phyloP scores from a whole-genome alignment of 2,888 invertebrate genomes.

The Adelognathus sp. region DNA sequence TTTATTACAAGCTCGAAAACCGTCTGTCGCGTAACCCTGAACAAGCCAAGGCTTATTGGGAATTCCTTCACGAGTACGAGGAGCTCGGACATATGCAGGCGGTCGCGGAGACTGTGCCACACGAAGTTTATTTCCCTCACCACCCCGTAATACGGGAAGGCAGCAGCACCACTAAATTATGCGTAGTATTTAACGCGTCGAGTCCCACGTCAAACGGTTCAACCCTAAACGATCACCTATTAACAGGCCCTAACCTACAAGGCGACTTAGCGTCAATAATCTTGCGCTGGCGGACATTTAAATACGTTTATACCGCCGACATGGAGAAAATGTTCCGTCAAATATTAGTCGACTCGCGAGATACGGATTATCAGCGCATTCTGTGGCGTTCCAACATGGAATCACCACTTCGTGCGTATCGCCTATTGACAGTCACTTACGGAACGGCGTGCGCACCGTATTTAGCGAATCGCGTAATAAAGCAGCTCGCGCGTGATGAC shows the following conservation, averaged over 20 bases:
- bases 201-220: conserved; percentile 41
- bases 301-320: conserved; percentile 44
- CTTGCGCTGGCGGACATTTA: conserved; percentile 22
- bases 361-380: conserved; percentile 63
- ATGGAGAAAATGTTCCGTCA: conserved; percentile 48
- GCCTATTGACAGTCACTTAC: no score
- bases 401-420: no score
- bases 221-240: conserved; percentile 49
- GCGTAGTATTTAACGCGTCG: conserved; percentile 55
- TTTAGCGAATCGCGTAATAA: conserved; percentile 60
- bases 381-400: conserved; percentile 60
- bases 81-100: conserved; percentile 52
- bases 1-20: conserved; percentile 62
- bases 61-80: conserved; percentile 55
- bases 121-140: conserved; percentile 6
- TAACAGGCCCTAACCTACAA: conserved; percentile 42
- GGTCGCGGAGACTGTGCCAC: neutral
- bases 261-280: conserved; percentile 32
- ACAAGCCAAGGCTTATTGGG: conserved; percentile 36
- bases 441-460: conserved; percentile 60
- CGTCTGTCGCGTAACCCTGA: conserved; percentile 49
- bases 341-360: conserved; percentile 27
- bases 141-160: conserved; percentile 36
- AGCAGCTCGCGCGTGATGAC: conserved; percentile 57
- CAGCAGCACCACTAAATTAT: conserved; percentile 39